A percentile compares a stretch with the other conserved stretches of the same genome.
These are phyloP conservation scores for Bombus turneri DNA, from an alignment of 1,140 invertebrate genomes.

Conservation along the genomic window DNA sequence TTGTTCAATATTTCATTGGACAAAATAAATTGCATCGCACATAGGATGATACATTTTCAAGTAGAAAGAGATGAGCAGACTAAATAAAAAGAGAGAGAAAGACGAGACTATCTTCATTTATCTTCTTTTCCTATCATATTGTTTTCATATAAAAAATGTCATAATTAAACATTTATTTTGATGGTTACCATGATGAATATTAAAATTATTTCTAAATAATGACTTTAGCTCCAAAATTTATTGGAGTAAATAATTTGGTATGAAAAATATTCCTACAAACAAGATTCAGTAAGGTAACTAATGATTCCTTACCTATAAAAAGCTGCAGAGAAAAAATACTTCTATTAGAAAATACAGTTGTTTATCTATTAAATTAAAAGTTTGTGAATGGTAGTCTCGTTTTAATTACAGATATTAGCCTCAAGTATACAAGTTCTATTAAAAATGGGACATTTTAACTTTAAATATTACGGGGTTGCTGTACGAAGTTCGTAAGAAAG, in stretches of 20 bases:
- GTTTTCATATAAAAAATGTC: background rate
- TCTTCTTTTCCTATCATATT: background rate
- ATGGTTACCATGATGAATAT: background rate
- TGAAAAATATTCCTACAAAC: background rate
- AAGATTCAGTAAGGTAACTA: background rate
- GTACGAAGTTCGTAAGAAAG: constrained; percentile 5
- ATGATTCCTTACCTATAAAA: background rate
- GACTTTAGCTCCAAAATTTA: constrained; percentile 5
- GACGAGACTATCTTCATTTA: constrained; percentile 35
- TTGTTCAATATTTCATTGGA: constrained; percentile 24
- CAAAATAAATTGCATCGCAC: constrained; percentile 1
- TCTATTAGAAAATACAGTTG: too few species aligned
- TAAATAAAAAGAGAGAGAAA: background rate
- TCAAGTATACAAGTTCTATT: constrained; percentile 36
- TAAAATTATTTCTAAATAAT: background rate
- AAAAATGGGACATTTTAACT: constrained; percentile 36
- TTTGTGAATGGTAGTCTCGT: constrained; percentile 18
- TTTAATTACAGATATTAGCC: constrained; percentile 26
- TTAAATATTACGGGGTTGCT: constrained; percentile 14
- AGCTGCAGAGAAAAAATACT: background rate
- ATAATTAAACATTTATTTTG: background rate
- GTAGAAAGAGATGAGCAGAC: background rate
- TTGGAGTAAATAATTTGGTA: constrained; percentile 18
- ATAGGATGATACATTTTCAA: constrained; percentile 3
- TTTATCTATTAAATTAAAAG: background rate